Evolutionary conservation across 2,888 invertebrate genomes (phyloP), one percentile per base, ranked within the genome.

Genomic region (Diarsia rubi): DNA sequence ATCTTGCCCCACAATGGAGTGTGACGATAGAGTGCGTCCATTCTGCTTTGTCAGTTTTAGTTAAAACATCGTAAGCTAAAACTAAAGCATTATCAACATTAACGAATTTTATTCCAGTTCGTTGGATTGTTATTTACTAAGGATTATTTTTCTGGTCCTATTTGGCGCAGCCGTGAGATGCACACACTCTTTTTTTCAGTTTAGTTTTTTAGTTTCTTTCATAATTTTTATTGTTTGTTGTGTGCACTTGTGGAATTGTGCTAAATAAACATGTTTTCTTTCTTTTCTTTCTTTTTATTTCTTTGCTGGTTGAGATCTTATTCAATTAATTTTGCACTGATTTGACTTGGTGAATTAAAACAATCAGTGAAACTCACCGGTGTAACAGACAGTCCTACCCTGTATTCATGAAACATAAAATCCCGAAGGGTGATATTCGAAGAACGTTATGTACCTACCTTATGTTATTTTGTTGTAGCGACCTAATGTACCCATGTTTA

Each of bases 381-480:
- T 88, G 85, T 88, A 3, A 86, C 6, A 49, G 31, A 1, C 71
- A 11, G 3, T 65, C 54, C 1, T 37, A 47, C 21, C 73, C 24
- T 66, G 52, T 79, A 82, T 80, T 71, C 79, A 79, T 79, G 83
- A 85, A 80, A 83, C 82, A 85, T 86, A 87, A 87, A 89, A 86
- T 81, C 88, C 83, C 80, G 65, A 69, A 77, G 85, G 88, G 83
- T 84, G 85, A 88, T 90, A 86, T 86, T 88, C 78, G 62, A 78
- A 86, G 83, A 81, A 77, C 66, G 78, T 85, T 82, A 82, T 79
- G 86, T 88, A 82, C 70, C 86, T 88, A 82, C 70, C 86, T 82
- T 87, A 84, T 86, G 88, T 88, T 88, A 88, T 88, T 88, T 87
- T 81, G 83, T 79, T 82, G 82, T 86, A 84, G 82, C 82, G 69